Percentiles rank a stretch among this genome's conserved stretches.
phyloP scores from a whole-genome alignment of 2,113 vertebrate genomes.

The Irena cyanogastra region DNA sequence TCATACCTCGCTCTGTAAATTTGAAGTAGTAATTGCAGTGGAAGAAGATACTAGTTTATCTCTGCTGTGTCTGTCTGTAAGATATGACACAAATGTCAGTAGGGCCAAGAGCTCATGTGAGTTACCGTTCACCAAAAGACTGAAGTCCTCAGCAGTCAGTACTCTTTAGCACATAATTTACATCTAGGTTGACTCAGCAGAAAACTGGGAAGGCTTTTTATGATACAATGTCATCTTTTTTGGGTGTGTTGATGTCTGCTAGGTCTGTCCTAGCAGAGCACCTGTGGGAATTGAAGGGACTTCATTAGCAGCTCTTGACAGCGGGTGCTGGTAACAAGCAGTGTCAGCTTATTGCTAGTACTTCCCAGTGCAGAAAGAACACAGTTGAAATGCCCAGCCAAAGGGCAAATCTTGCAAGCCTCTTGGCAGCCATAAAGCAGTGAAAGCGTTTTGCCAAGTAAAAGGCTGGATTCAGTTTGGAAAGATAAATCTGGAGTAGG shows the following conservation, averaged over 20 bases:
- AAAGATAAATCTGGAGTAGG: background rate
- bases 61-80: background rate
- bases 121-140: background rate
- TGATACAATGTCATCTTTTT: background rate
- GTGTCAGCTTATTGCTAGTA: background rate
- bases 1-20: background rate
- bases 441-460: background rate
- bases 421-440: background rate
- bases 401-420: background rate
- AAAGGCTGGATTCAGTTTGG: background rate
- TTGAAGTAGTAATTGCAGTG: background rate
- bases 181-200: background rate
- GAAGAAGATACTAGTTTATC: background rate
- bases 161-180: background rate
- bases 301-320: background rate
- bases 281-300: background rate
- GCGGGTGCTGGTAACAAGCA: background rate
- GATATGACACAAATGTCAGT: background rate
- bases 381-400: background rate
- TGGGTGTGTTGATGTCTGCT: background rate
- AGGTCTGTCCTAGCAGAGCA: background rate
- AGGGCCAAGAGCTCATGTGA: background rate
- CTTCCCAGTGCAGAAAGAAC: background rate
- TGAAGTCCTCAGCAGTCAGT: background rate
- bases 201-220: background rate